phyloP scores from a whole-genome alignment of 2,113 vertebrate genomes.

The Notarius quadriscutis region DNA sequence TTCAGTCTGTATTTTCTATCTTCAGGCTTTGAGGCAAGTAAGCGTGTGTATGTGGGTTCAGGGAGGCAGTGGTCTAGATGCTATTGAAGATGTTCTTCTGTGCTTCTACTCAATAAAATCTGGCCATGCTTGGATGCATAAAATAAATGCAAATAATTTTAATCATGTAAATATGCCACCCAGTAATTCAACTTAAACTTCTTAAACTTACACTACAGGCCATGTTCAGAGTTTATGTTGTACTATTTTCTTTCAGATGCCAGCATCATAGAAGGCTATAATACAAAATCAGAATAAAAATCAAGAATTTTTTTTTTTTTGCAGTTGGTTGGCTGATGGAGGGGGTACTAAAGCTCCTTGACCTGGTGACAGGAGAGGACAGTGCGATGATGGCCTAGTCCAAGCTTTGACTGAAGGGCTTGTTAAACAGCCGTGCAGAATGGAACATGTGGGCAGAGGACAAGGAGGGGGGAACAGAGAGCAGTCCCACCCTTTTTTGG shows the following conservation, averaged over 20 bases:
- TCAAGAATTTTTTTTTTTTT: not conserved
- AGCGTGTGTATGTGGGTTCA: not conserved
- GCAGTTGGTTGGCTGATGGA: not conserved
- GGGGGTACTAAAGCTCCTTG: slow-evolving; percentile 42
- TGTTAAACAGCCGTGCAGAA: slow-evolving; percentile 37
- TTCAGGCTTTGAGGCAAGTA: not conserved
- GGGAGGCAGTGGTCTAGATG: not conserved
- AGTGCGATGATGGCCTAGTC: slow-evolving; percentile 35
- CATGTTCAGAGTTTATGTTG: not conserved
- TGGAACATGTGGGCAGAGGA: slow-evolving; percentile 4
- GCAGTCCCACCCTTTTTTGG: slow-evolving; percentile 25
- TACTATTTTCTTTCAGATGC: not conserved
- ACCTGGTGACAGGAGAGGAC: slow-evolving; percentile 16
- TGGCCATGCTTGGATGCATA: not conserved
- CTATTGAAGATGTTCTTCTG: not conserved
- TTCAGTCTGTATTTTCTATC: not conserved
- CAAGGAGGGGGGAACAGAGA: not conserved
- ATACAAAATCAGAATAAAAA: not conserved
- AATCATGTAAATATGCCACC: not conserved
- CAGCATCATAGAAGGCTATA: not conserved
- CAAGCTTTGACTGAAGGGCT: slow-evolving; percentile 36
- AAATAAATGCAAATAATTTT: not conserved
- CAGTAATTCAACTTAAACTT: not conserved
- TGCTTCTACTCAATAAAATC: not conserved
- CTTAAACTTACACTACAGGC: not conserved